Percentiles rank a stretch among this genome's conserved stretches.
These are phyloP conservation scores for Cosmopolites sordidus DNA, from an alignment of 2,888 invertebrate species.

Conservation along the genomic window DNA sequence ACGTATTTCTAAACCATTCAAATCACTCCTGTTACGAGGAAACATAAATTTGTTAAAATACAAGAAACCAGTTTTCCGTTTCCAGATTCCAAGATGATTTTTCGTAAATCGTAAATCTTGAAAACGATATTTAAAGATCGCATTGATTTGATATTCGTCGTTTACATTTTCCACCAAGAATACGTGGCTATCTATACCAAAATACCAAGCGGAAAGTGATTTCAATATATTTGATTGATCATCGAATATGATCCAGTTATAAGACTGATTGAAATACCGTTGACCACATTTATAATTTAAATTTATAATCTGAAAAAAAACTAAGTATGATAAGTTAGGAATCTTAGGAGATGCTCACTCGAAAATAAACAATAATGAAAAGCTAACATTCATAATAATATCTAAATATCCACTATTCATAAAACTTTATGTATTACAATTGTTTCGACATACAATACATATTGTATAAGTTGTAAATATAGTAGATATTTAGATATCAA, in stretches of 20 bases:
- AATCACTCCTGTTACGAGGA: not conserved
- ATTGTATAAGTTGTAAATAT: too few relatives aligned
- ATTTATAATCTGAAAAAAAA: too few relatives aligned
- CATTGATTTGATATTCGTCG: not conserved
- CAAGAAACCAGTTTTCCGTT: too few relatives aligned
- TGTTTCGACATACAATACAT: too few relatives aligned
- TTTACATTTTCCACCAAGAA: not conserved
- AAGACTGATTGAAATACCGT: conserved; percentile 6
- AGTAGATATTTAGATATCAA: too few relatives aligned
- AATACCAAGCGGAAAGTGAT: not conserved
- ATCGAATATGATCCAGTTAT: conserved; percentile 7
- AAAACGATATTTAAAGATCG: conserved; percentile 6
- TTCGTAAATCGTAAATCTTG: not conserved
- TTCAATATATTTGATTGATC: not conserved
- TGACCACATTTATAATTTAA: too few relatives aligned
- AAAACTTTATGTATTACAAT: too few relatives aligned
- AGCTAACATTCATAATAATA: too few relatives aligned
- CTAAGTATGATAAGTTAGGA: too few relatives aligned
- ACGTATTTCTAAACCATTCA: not conserved
- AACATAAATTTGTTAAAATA: conserved; percentile 1
- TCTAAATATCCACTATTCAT: too few relatives aligned
- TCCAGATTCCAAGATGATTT: conserved; percentile 3
- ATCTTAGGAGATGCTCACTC: too few relatives aligned
- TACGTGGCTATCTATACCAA: conserved; percentile 4
- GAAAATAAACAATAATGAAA: too few relatives aligned